Percentiles rank a stretch among this genome's conserved stretches.
Conservation (phyloP, 2,888 invertebrate species). For the Cryptocephalus moraei region DNA sequence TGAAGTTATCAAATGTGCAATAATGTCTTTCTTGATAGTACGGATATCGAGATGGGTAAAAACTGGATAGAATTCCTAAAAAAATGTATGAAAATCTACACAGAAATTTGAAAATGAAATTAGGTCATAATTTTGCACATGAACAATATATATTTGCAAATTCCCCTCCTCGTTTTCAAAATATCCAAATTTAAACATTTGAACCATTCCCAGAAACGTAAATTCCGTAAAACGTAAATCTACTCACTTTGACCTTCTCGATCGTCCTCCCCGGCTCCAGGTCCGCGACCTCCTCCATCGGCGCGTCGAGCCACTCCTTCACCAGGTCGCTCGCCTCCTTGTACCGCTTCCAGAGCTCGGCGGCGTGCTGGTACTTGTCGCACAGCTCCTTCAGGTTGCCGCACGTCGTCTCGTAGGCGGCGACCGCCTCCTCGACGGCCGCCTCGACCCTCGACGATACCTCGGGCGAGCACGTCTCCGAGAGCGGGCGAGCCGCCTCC, state of each 20-base stretch:
- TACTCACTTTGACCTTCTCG: slow-evolving; percentile 58
- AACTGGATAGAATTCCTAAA: too few relatives aligned
- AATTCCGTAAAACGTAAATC: too few relatives aligned
- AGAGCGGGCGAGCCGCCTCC: slow-evolving; percentile 60
- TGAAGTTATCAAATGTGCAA: too few relatives aligned
- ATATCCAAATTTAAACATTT: too few relatives aligned
- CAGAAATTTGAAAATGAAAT: too few relatives aligned
- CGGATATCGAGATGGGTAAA: too few relatives aligned
- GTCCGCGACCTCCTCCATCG: slow-evolving; percentile 61
- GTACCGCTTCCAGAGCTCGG: slow-evolving; percentile 72
- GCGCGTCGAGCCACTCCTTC: slow-evolving; percentile 64
- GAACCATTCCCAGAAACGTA: too few relatives aligned
- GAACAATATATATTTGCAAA: too few relatives aligned
- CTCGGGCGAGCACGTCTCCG: slow-evolving; percentile 57
- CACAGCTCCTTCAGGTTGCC: slow-evolving; percentile 66
- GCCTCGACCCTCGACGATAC: slow-evolving; percentile 63
- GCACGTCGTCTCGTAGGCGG: slow-evolving; percentile 73
- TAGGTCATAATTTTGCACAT: too few relatives aligned
- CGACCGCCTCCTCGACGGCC: slow-evolving; percentile 67
- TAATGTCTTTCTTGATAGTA: too few relatives aligned
- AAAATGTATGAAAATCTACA: too few relatives aligned
- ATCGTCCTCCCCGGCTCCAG: slow-evolving; percentile 63
- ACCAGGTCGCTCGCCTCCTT: slow-evolving; percentile 68
- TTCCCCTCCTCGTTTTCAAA: too few relatives aligned
- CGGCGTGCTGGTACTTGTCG: slow-evolving; percentile 68